Evolutionary conservation across 2,888 invertebrate genomes (phyloP).

Genomic region (Rhagium mordax): DNA sequence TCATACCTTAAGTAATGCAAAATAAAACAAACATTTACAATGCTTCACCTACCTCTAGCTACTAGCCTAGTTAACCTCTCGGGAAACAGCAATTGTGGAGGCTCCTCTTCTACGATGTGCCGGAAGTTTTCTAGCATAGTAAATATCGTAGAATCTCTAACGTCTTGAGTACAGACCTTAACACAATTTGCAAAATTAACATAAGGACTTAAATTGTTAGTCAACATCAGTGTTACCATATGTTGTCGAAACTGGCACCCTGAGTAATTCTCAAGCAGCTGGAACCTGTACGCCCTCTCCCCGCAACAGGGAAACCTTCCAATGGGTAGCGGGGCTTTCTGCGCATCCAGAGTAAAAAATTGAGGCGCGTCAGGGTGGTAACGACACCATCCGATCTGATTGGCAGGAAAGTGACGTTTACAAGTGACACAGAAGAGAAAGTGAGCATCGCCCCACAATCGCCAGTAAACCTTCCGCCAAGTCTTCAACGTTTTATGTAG

Average conservation of each 20-base stretch:
- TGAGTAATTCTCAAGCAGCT: conserved; percentile 76
- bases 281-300: conserved; percentile 85
- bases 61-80: conserved; percentile 80
- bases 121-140: conserved; percentile 75
- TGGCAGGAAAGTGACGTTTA: conserved; percentile 82
- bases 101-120: conserved; percentile 76
- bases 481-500: conserved; percentile 85
- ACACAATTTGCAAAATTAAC: background rate
- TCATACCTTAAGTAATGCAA: no score
- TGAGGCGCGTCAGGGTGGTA: conserved; percentile 86
- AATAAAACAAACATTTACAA: no score
- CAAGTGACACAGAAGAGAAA: conserved; percentile 87
- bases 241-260: conserved; percentile 86
- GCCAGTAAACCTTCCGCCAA: conserved; percentile 94
- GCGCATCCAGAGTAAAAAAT: conserved; percentile 80
- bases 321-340: conserved; percentile 78
- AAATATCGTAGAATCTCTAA: conserved; percentile 79
- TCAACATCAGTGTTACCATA: no score
- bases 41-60: conserved; percentile 69
- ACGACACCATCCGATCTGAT: conserved; percentile 86
- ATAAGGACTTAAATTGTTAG: no score
- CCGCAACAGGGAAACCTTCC: conserved; percentile 89
- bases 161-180: conserved; percentile 71
- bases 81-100: conserved; percentile 79
- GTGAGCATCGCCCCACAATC: conserved; percentile 93